phyloP scores from a whole-genome alignment of 2,888 invertebrate genomes.

The Lutraria lutraria region DNA sequence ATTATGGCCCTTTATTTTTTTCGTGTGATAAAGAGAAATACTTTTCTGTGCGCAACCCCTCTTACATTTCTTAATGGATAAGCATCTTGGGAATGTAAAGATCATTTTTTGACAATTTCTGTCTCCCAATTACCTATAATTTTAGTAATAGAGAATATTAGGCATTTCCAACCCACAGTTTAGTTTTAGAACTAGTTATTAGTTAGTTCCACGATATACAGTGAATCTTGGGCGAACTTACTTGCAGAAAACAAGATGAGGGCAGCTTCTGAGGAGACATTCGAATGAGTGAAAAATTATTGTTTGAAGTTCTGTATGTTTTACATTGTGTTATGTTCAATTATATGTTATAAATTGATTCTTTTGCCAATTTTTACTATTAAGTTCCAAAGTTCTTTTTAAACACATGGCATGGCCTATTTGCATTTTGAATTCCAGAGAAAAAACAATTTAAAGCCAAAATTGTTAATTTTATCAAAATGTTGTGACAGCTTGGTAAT shows the following conservation, averaged over 20 bases:
- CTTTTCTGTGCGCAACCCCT: no score
- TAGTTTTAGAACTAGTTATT: not conserved
- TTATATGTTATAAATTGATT: constrained; percentile 5
- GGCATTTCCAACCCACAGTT: not conserved
- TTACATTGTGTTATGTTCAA: not conserved
- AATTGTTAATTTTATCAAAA: not conserved
- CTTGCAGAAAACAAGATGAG: not conserved
- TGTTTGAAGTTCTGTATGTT: not conserved
- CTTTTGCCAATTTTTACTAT: constrained; percentile 4
- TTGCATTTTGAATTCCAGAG: not conserved
- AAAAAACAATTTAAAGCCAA: constrained; percentile 7
- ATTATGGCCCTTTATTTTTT: no score
- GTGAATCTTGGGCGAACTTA: not conserved
- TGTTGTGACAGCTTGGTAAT: not conserved
- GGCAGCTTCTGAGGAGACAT: not conserved
- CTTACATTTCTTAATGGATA: no score
- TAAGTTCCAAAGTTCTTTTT: constrained; percentile 6
- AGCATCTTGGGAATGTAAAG: no score
- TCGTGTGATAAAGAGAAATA: no score
- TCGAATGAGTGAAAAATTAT: not conserved
- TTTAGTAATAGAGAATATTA: no score
- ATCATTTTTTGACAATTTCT: no score
- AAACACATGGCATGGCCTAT: constrained; percentile 11
- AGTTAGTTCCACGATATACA: constrained; percentile 5
- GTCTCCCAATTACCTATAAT: no score